A percentile compares a stretch with the other conserved stretches of the same genome.
Evolutionary conservation across 2,888 invertebrate genomes (phyloP).

Genomic region (Copidosoma aretas): DNA sequence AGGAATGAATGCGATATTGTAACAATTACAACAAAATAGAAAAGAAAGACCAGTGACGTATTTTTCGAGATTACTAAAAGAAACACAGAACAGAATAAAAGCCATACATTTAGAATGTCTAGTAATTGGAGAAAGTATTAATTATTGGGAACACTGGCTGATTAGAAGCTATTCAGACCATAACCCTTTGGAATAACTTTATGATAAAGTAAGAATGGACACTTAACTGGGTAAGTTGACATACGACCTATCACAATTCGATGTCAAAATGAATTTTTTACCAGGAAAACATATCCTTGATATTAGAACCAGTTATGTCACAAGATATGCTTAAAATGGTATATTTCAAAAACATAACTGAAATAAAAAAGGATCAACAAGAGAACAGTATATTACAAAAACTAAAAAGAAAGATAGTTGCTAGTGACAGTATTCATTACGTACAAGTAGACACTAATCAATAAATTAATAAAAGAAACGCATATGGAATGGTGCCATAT

Average conservation of each 20-base stretch:
- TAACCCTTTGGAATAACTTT: slow-evolving; percentile 43
- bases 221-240: slow-evolving; percentile 32
- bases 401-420: slow-evolving; percentile 19
- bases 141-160: slow-evolving; percentile 43
- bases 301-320: slow-evolving; percentile 38
- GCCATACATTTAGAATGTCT: slow-evolving; percentile 44
- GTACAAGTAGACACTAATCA: slow-evolving; percentile 31
- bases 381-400: slow-evolving; percentile 27
- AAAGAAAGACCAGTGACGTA: slow-evolving; percentile 39
- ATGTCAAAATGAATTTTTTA: slow-evolving; percentile 40
- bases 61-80: slow-evolving; percentile 39
- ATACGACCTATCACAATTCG: neutral
- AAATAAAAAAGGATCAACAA: slow-evolving; percentile 41
- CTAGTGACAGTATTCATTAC: slow-evolving; percentile 34
- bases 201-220: slow-evolving; percentile 43
- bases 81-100: slow-evolving; percentile 40
- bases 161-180: slow-evolving; percentile 42
- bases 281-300: slow-evolving; percentile 44
- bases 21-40: slow-evolving; percentile 42
- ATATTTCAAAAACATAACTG: slow-evolving; percentile 39
- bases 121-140: slow-evolving; percentile 43
- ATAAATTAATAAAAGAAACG: slow-evolving; percentile 28
- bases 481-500: slow-evolving; percentile 38
- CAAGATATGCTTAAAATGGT: slow-evolving; percentile 41
- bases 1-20: slow-evolving; percentile 46